Conservation (phyloP, 2,797 vertebrate genomes). For the Sebastes dallii region DNA sequence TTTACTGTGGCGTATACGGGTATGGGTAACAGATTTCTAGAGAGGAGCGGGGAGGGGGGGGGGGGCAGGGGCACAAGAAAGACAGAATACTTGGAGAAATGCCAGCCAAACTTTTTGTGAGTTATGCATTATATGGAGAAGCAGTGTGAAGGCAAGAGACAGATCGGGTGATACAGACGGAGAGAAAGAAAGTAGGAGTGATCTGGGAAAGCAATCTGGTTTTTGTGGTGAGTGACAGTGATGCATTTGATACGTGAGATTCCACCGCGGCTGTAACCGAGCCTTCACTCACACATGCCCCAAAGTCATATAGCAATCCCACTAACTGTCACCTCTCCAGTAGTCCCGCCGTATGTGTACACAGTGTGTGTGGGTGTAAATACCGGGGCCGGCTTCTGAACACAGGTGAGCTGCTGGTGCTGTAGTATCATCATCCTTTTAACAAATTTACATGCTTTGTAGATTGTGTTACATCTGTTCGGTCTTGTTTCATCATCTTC, state of each 20-base stretch:
- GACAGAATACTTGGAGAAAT: constrained; percentile 36
- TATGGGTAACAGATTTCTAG: constrained; percentile 66
- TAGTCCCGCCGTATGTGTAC: constrained; percentile 29
- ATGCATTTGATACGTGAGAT: constrained; percentile 71
- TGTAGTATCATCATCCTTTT: constrained; percentile 28
- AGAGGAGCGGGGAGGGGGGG: not conserved
- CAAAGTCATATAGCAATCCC: constrained; percentile 63
- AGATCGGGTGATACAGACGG: constrained; percentile 53
- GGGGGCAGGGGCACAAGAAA: constrained; percentile 27
- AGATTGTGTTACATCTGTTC: constrained; percentile 60
- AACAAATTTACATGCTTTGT: constrained; percentile 58
- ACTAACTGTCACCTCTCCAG: constrained; percentile 60
- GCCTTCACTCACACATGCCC: constrained; percentile 71
- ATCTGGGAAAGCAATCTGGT: constrained; percentile 53
- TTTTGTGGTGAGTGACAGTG: constrained; percentile 71
- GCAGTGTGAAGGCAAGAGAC: constrained; percentile 34
- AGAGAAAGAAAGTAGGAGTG: constrained; percentile 43
- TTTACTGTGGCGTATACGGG: constrained; percentile 56
- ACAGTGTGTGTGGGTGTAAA: constrained; percentile 22
- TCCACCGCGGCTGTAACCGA: constrained; percentile 62
- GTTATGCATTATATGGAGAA: constrained; percentile 37
- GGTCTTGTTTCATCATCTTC: constrained; percentile 42
- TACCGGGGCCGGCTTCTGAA: not conserved
- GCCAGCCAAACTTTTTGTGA: constrained; percentile 53
- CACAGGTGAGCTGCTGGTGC: constrained; percentile 34